Evolutionary conservation across 2,113 vertebrate genomes (phyloP), one percentile per base, ranked within the genome.

Genomic region (Microcebus ravelobensis): DNA sequence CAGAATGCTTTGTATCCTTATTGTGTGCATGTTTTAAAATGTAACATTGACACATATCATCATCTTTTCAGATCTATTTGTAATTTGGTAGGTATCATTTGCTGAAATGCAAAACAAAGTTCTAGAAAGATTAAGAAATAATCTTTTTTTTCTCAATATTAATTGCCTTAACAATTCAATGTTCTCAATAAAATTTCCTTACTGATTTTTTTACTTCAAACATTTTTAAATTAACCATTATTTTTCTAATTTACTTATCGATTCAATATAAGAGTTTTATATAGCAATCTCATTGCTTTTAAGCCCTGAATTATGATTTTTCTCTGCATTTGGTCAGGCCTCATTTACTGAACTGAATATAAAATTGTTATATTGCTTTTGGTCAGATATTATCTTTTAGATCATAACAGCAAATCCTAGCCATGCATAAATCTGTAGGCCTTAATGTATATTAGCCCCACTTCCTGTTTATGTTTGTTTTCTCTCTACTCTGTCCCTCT

Each of bases 201-300:
- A 87, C 31, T 81, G 80, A 63, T 50, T 42, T 81, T 85, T 92
- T 67, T 36, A 48, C 39, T 83, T 83, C 63, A 90, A 90, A 63
- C 14, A 80, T 81, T 92, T 82, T 61, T 17, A 89, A 89, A 96
- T 91, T 59, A 63, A 83, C 65, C 31, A 57, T 83, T 92, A 79
- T 92, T 86, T 94, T 94, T 63, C 91, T 68, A 77, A 92, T 95
- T 92, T 87, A 45, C 63, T 48, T 83, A 68, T 67, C 12, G 15
- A 89, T 70, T 82, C 23, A 45, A 42, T 61, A 27, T 89, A 50
- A 88, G 52, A 34, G n/a, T 27, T 61, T 91, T 94, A 29, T 45
- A 65, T 8, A 61, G 79, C 39, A 59, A 34, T 89, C 29, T 82
- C 71, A 52, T 17, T 77, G 67, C 67, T 85, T 95, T 95, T 67